Evolutionary conservation across 2,797 vertebrate genomes (phyloP).

Genomic region (Chelmon rostratus): DNA sequence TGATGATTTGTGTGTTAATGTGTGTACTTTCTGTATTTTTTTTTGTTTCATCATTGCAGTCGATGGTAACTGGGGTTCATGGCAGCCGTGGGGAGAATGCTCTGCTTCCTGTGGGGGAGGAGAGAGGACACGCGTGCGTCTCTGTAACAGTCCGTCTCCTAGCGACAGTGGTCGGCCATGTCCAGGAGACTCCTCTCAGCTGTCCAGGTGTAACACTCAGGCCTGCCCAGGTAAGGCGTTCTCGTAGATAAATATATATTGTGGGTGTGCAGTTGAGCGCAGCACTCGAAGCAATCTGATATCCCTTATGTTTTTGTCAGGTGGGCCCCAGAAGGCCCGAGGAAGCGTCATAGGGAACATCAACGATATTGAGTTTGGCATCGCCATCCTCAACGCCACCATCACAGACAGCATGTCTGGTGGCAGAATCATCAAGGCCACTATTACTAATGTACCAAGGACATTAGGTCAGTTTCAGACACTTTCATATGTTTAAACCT

Average conservation of each 20-base stretch:
- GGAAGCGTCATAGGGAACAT: slow-evolving; percentile 95
- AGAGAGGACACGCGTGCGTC: slow-evolving; percentile 88
- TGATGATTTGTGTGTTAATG: not conserved
- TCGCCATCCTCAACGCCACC: slow-evolving; percentile 92
- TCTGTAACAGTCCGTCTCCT: slow-evolving; percentile 89
- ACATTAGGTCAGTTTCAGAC: slow-evolving; percentile 91
- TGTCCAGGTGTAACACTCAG: slow-evolving; percentile 91
- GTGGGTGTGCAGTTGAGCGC: not conserved
- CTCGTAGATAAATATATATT: not conserved
- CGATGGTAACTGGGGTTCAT: slow-evolving; percentile 93
- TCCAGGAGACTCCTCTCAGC: slow-evolving; percentile 92
- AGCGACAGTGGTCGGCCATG: slow-evolving; percentile 88
- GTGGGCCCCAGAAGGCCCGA: slow-evolving; percentile 92
- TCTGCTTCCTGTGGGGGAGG: slow-evolving; percentile 94
- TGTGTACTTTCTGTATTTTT: slow-evolving; percentile 15
- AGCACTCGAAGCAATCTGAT: not conserved
- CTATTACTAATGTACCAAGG: slow-evolving; percentile 91
- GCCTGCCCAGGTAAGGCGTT: slow-evolving; percentile 90
- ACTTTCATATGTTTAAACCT: not conserved
- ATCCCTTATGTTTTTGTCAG: slow-evolving; percentile 72
- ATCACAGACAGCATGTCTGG: slow-evolving; percentile 84
- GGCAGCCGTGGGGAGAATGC: slow-evolving; percentile 93
- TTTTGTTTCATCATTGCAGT: slow-evolving; percentile 79
- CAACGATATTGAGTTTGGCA: slow-evolving; percentile 94
- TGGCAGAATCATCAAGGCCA: slow-evolving; percentile 88